Evolutionary conservation across 2,113 vertebrate genomes (phyloP).

Genomic region (Condylura cristata): DNA sequence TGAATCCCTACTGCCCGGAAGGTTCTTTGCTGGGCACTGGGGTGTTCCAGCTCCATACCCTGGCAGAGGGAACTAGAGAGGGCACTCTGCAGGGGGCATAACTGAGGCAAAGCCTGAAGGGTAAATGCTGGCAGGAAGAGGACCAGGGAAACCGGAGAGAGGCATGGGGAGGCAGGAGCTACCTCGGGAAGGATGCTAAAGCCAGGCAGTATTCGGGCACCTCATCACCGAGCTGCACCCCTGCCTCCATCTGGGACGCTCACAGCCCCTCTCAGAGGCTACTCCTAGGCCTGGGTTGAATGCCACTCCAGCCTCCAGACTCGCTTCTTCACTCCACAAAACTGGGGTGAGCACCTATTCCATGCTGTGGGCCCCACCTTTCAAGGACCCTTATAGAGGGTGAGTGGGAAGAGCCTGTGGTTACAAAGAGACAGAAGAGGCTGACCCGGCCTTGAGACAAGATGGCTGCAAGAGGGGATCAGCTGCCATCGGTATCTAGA

Average conservation of each 20-base stretch:
- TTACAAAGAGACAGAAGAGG: background rate
- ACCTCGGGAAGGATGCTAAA: background rate
- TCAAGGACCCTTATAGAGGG: background rate
- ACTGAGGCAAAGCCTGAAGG: background rate
- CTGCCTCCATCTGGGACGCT: background rate
- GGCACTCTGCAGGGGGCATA: background rate
- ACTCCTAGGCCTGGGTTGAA: background rate
- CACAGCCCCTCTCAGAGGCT: background rate
- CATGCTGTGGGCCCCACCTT: background rate
- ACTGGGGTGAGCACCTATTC: accelerated
- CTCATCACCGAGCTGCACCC: background rate
- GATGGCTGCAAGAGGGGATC: too few relatives aligned
- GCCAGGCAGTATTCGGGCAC: background rate
- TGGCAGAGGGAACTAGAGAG: background rate
- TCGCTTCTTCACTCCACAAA: background rate
- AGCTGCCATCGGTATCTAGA: too few relatives aligned
- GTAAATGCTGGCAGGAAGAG: background rate
- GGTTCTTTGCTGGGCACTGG: background rate
- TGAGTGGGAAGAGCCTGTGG: background rate
- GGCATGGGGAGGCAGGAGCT: too few relatives aligned
- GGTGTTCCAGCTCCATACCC: background rate
- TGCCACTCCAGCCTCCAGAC: background rate
- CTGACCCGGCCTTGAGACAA: background rate
- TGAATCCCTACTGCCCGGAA: background rate
- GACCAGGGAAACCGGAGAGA: background rate